phyloP scores from a whole-genome alignment of 1,140 invertebrate species.

The Schlechtendalia chinensis region DNA sequence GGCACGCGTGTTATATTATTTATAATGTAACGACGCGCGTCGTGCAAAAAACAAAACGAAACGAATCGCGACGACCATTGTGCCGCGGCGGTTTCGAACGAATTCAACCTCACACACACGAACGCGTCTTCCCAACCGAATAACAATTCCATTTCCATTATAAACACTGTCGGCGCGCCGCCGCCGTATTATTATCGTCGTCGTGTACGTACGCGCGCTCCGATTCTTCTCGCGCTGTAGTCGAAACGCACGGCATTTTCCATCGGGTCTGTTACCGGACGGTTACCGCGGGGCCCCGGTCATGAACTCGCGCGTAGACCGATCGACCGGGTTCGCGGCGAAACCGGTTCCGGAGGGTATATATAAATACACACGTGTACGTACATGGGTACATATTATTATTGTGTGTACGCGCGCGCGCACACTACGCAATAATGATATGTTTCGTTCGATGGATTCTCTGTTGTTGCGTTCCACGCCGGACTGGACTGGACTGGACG shows the following conservation, averaged over 20 bases:
- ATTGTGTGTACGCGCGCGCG: background rate
- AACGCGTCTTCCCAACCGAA: too few species aligned
- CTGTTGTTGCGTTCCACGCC: background rate
- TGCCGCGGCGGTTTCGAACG: too few species aligned
- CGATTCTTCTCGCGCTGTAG: background rate
- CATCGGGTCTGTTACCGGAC: background rate
- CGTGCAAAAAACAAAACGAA: too few species aligned
- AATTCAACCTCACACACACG: too few species aligned
- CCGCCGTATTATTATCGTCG: too few species aligned
- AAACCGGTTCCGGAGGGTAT: slow-evolving; percentile 22
- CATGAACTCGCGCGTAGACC: slow-evolving; percentile 26
- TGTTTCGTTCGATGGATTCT: background rate
- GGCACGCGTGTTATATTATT: too few species aligned
- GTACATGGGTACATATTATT: background rate
- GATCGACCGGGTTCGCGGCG: slow-evolving; percentile 7
- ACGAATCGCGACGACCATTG: too few species aligned
- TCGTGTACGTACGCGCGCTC: too few species aligned
- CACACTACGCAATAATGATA: background rate
- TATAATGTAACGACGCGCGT: too few species aligned
- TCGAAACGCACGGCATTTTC: background rate
- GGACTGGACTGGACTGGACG: too few species aligned
- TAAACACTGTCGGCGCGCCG: too few species aligned
- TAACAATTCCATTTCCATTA: too few species aligned
- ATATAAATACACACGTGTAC: background rate
- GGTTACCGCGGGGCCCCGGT: background rate